These are phyloP conservation scores for Rosalia funebris DNA, from an alignment of 2,888 invertebrate species.

Conservation along the genomic window DNA sequence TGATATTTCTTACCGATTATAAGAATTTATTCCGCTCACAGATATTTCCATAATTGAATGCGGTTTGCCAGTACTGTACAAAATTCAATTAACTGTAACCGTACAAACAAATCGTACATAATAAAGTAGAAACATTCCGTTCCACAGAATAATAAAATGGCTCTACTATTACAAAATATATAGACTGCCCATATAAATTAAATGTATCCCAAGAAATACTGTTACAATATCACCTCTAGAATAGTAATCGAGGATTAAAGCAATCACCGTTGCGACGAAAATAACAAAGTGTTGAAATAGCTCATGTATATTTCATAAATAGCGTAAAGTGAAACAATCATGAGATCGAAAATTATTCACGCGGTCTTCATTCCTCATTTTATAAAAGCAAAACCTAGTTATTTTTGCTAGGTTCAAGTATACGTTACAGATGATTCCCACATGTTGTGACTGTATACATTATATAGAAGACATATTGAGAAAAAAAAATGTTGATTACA, in stretches of 20 bases:
- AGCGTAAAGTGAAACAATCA: not conserved
- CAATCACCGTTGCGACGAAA: constrained; percentile 7
- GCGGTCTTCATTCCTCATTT: not conserved
- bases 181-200: not conserved
- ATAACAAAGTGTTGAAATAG: constrained; percentile 1
- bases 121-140: not conserved
- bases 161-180: not conserved
- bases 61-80: not conserved
- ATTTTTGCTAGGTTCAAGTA: not conserved
- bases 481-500: too few relatives aligned
- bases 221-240: not conserved
- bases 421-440: not conserved
- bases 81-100: constrained; percentile 4
- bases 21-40: too few relatives aligned
- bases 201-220: not conserved
- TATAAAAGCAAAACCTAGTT: not conserved
- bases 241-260: constrained; percentile 7
- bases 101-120: not conserved
- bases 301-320: constrained; percentile 5
- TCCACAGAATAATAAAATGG: not conserved
- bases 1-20: too few relatives aligned
- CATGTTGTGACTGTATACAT: not conserved
- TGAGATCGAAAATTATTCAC: not conserved
- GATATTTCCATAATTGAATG: constrained; percentile 6
- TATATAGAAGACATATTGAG: too few relatives aligned